Evolutionary conservation across 2,888 invertebrate species (phyloP).

Genomic region (Thysanoteuthis rhombus): DNA sequence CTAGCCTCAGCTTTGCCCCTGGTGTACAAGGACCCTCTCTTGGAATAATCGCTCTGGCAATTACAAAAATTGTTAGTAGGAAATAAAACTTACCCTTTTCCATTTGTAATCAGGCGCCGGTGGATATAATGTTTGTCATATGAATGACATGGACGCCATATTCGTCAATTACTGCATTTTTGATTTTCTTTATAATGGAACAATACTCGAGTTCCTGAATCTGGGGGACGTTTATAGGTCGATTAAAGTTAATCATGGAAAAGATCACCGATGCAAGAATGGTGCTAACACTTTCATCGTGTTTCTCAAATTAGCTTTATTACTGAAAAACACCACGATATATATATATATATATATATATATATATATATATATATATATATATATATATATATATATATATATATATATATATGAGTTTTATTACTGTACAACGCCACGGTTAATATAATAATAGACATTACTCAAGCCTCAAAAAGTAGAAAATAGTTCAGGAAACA

Average conservation of each 20-base stretch:
- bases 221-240: background rate
- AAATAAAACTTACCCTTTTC: background rate
- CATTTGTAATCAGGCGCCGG: background rate
- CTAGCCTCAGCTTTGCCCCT: no score
- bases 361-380: no score
- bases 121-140: background rate
- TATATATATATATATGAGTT: no score
- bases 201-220: background rate
- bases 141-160: background rate
- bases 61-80: background rate
- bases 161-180: background rate
- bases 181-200: background rate
- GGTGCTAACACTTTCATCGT: background rate
- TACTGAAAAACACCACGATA: background rate
- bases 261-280: background rate
- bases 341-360: no score
- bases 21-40: background rate
- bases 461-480: background rate
- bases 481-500: no score
- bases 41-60: background rate
- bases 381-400: no score
- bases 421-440: background rate
- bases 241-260: background rate
- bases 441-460: background rate
- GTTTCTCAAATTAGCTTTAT: background rate